A percentile compares a stretch with the other conserved stretches of the same genome.
Conservation (phyloP, 2,888 invertebrate species). For the Steinernema hermaphroditum region DNA sequence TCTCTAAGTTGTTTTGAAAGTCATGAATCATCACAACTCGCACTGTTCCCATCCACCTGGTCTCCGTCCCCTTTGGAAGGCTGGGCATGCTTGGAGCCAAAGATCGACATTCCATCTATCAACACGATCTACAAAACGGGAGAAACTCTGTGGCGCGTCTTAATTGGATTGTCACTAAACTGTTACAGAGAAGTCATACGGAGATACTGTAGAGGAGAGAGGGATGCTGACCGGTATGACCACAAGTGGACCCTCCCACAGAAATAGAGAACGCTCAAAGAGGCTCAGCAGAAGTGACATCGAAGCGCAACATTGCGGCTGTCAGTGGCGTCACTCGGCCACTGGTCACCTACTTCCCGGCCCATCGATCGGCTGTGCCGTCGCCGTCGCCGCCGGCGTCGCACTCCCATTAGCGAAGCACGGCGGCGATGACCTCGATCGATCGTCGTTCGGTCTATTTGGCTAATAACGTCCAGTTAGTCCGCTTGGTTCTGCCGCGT, state of each 20-base stretch:
- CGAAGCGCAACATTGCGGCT: not conserved
- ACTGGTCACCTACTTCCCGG: not conserved
- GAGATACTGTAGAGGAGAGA: no score
- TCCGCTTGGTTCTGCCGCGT: not conserved
- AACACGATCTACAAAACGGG: no score
- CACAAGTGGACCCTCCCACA: no score
- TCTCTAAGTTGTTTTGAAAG: no score
- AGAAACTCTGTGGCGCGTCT: conserved; percentile 6
- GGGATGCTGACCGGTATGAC: no score
- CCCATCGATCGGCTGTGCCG: not conserved
- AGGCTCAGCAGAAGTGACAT: not conserved
- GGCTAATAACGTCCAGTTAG: conserved; percentile 26
- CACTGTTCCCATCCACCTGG: no score
- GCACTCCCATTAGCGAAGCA: not conserved
- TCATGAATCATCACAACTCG: no score
- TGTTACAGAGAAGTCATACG: no score
- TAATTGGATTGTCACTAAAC: no score
- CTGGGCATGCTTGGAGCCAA: no score
- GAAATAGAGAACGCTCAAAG: not conserved
- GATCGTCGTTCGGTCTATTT: conserved; percentile 15
- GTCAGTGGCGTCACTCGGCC: not conserved
- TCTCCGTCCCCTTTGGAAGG: no score
- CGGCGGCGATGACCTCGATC: conserved; percentile 13
- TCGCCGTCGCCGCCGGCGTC: not conserved
- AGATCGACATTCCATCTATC: no score